Percentiles rank a stretch among this genome's conserved stretches.
Conservation (phyloP, 2,113 vertebrate genomes). For the Malurus cyaneus region DNA sequence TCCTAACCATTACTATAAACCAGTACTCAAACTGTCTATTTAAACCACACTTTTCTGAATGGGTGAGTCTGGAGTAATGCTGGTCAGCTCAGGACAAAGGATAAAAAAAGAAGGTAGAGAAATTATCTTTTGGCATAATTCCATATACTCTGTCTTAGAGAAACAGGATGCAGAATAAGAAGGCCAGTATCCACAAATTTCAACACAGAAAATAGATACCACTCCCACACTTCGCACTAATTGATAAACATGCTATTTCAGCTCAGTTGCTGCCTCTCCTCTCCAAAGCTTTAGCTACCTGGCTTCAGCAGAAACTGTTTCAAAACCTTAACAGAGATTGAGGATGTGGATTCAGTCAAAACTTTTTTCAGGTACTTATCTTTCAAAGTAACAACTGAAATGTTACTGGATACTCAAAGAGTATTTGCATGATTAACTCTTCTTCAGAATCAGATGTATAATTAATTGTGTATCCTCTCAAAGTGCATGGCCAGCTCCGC, state of each 20-base stretch:
- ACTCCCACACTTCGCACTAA: background rate
- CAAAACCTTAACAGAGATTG: background rate
- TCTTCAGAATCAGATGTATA: background rate
- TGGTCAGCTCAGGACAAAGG: background rate
- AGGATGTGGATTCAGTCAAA: background rate
- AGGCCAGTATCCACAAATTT: background rate
- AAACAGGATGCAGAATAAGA: background rate
- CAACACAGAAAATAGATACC: background rate
- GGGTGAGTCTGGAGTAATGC: background rate
- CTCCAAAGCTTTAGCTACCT: background rate
- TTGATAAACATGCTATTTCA: background rate
- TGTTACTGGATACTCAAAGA: background rate
- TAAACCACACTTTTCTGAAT: background rate
- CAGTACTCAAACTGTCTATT: background rate
- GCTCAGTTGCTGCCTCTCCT: background rate
- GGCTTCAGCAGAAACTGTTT: background rate
- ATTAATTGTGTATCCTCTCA: background rate
- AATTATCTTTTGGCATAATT: background rate
- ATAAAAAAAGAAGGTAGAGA: background rate
- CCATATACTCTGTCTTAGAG: background rate
- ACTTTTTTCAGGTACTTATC: background rate
- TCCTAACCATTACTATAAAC: background rate
- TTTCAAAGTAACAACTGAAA: background rate
- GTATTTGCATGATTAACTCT: background rate
- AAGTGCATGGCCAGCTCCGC: background rate